A percentile compares a stretch with the other conserved stretches of the same genome.
These are phyloP conservation scores for Cassiopea andromeda DNA, from an alignment of 30 jellyfish, hydroid and myxozoan species.

Conservation along the genomic window DNA sequence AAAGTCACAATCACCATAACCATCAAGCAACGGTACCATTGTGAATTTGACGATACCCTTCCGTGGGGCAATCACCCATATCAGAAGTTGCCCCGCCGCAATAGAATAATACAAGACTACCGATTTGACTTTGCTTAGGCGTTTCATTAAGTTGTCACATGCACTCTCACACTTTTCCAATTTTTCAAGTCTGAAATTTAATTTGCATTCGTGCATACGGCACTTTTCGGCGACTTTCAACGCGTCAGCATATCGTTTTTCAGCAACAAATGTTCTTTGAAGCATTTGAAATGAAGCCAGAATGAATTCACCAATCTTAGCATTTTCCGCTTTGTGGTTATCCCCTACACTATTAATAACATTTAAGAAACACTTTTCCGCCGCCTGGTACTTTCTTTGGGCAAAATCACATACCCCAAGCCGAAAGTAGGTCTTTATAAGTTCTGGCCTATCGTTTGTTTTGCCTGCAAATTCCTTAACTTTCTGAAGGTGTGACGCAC, in stretches of 20 bases:
- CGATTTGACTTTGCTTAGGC: slow-evolving; percentile 47
- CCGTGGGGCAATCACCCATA: slow-evolving; percentile 90
- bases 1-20: slow-evolving; percentile 72
- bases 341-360: slow-evolving; percentile 14
- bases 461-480: slow-evolving; percentile 65
- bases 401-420: slow-evolving; percentile 78
- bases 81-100: slow-evolving; percentile 83
- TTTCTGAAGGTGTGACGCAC: slow-evolving; percentile 62
- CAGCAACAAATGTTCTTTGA: slow-evolving; percentile 66
- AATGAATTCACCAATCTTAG: slow-evolving; percentile 44
- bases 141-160: slow-evolving; percentile 48
- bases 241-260: slow-evolving; percentile 61
- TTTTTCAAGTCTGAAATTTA: slow-evolving; percentile 14
- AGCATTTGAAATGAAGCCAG: slow-evolving; percentile 88
- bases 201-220: slow-evolving; percentile 54
- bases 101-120: slow-evolving; percentile 75
- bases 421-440: slow-evolving; percentile 62
- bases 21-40: slow-evolving; percentile 74
- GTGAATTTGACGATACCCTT: slow-evolving; percentile 85
- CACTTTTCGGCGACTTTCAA: slow-evolving; percentile 85
- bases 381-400: slow-evolving; percentile 54
- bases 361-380: slow-evolving; percentile 63
- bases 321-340: not conserved
- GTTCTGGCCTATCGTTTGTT: slow-evolving; percentile 32
- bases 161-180: slow-evolving; percentile 4